phyloP scores from a whole-genome alignment of 1,140 invertebrate genomes.

The Amyelois transitella region DNA sequence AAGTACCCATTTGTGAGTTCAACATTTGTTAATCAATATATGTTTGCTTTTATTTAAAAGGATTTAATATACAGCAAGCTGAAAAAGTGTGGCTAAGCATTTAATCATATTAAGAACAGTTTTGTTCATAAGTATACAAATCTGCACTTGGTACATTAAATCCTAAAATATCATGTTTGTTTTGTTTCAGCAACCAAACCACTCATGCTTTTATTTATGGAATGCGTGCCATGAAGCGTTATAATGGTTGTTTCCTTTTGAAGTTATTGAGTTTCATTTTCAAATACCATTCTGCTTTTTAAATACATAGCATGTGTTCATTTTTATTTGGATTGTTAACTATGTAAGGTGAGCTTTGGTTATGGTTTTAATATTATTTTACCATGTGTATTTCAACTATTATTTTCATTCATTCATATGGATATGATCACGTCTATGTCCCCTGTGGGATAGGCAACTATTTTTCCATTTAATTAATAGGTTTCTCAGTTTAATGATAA shows the following conservation, averaged over 20 bases:
- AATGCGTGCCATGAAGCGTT: background rate
- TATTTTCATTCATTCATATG: background rate
- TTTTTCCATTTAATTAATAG: too few species aligned
- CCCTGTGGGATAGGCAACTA: too few species aligned
- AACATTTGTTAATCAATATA: conserved; percentile 2
- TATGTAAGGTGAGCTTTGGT: background rate
- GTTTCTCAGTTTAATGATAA: too few species aligned
- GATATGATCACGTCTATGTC: too few species aligned
- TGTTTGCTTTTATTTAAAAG: conserved; percentile 11
- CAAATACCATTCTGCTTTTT: background rate
- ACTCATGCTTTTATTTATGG: background rate
- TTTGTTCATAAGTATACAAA: too few species aligned
- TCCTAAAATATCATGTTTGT: conserved; percentile 32
- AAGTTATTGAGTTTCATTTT: background rate
- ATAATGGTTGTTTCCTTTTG: background rate
- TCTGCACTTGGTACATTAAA: conserved; percentile 15
- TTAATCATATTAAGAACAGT: too few species aligned
- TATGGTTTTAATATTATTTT: background rate
- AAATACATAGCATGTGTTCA: background rate
- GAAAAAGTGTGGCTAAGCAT: background rate
- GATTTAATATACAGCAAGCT: background rate
- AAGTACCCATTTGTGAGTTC: conserved; percentile 29
- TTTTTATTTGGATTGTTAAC: background rate
- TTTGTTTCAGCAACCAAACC: conserved; percentile 57
- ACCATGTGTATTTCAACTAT: background rate